These are phyloP conservation scores for Saguinus imperator DNA, from an alignment of 2,113 vertebrate genomes.

Conservation along the genomic window DNA sequence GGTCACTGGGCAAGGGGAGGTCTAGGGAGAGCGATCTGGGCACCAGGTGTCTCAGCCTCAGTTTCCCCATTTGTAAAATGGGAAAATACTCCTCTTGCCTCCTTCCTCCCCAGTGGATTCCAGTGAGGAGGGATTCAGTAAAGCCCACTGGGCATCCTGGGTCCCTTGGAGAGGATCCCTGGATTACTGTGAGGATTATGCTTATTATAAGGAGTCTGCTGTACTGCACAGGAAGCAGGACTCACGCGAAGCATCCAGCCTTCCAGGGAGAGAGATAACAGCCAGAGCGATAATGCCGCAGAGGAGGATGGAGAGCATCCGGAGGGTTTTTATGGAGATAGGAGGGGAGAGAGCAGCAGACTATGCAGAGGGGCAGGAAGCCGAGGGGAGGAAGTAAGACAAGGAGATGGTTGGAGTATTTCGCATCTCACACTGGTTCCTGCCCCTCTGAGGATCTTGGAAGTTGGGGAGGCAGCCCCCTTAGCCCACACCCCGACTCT, in stretches of 20 bases:
- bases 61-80: neutral
- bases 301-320: neutral
- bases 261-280: conserved; percentile 34
- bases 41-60: neutral
- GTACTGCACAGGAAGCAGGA: accelerated
- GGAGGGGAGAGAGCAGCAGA: neutral
- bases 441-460: neutral
- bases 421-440: neutral
- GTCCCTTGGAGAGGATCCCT: neutral
- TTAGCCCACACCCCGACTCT: accelerated
- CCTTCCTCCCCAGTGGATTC: neutral
- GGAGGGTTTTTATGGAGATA: neutral
- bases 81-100: neutral
- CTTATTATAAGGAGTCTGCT: neutral
- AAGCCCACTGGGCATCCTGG: accelerated
- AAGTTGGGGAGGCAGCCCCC: neutral
- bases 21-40: neutral
- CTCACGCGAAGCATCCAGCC: neutral
- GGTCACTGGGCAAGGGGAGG: neutral
- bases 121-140: neutral
- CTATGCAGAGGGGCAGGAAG: neutral
- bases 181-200: neutral
- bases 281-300: neutral
- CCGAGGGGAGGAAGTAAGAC: neutral
- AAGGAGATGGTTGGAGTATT: accelerated